Percentiles rank a stretch among this genome's conserved stretches.
Evolutionary conservation across 1,140 invertebrate genomes (phyloP).

Genomic region (Bombus soroeensis): DNA sequence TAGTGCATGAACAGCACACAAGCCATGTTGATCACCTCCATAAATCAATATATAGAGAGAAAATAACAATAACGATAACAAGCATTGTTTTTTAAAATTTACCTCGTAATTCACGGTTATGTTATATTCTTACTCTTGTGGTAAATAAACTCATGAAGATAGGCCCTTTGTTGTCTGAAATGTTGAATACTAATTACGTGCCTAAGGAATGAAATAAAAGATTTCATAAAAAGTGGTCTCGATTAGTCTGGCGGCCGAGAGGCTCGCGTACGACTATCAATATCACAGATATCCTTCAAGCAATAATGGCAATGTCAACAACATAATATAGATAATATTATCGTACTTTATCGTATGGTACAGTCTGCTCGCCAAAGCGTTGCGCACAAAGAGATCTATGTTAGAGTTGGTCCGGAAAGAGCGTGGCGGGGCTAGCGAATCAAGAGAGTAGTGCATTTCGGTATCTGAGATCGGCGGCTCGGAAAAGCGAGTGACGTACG

Average conservation of each 20-base stretch:
- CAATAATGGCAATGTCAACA: no score
- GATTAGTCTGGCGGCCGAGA: no score
- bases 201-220: neutral
- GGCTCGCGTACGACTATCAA: no score
- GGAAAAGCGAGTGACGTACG: neutral
- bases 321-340: no score
- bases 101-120: neutral
- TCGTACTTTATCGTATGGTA: neutral
- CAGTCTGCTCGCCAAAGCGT: neutral
- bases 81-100: neutral
- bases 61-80: no score
- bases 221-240: neutral
- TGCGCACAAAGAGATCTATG: no score
- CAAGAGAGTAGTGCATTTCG: neutral
- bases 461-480: neutral
- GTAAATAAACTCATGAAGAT: no score
- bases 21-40: neutral
- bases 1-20: neutral
- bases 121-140: no score
- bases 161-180: neutral
- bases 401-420: neutral
- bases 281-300: no score
- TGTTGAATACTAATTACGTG: no score
- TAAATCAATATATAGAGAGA: no score
- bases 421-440: neutral